These are phyloP conservation scores for Napeogenes inachia DNA, from an alignment of 2,888 invertebrate genomes.

Conservation along the genomic window DNA sequence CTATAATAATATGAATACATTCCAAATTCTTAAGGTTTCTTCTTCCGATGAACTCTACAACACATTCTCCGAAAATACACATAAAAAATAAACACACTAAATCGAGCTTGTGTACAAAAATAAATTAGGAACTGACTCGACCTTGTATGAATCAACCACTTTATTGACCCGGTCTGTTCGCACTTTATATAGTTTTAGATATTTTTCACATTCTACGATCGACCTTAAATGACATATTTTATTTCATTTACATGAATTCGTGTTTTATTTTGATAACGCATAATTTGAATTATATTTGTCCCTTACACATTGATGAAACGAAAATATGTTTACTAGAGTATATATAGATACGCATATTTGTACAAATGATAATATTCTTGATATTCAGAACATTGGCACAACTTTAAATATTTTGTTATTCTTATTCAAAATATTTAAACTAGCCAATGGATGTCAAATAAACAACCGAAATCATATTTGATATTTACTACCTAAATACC, in stretches of 20 bases:
- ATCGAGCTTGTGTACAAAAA: conserved; percentile 17
- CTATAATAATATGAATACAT: too few relatives aligned
- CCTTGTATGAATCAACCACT: conserved; percentile 29
- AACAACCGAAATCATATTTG: too few relatives aligned
- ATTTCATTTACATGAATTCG: not conserved
- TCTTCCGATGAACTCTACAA: not conserved
- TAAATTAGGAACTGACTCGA: conserved; percentile 16
- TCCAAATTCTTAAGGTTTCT: too few relatives aligned
- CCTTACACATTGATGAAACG: too few relatives aligned
- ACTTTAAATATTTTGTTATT: too few relatives aligned
- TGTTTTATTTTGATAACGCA: not conserved
- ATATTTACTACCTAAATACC: too few relatives aligned
- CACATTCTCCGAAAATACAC: not conserved
- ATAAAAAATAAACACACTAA: conserved; percentile 9
- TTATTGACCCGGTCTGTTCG: conserved; percentile 24
- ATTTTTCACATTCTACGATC: conserved; percentile 16
- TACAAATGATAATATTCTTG: too few relatives aligned
- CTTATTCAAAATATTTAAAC: too few relatives aligned
- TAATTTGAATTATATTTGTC: not conserved
- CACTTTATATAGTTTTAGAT: conserved; percentile 24
- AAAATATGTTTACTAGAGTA: too few relatives aligned
- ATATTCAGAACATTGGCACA: too few relatives aligned
- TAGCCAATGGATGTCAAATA: too few relatives aligned
- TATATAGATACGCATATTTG: too few relatives aligned
- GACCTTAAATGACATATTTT: not conserved